Evolutionary conservation across 2,113 vertebrate species (phyloP).

Genomic region (Rhadina sibilatrix): DNA sequence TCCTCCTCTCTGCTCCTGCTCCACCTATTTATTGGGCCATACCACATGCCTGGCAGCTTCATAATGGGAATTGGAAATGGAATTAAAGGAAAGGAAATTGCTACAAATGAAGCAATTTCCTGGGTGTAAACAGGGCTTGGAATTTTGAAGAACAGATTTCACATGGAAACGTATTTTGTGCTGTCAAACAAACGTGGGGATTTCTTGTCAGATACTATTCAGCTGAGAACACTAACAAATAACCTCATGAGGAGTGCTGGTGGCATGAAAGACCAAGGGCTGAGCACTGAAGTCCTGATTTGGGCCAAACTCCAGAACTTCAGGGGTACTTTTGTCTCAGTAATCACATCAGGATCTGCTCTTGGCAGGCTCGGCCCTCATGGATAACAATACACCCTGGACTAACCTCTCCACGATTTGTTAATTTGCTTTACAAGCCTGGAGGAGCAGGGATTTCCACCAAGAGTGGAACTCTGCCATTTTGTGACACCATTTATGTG

Average conservation of each 20-base stretch:
- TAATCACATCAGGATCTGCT: not conserved
- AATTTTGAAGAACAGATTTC: slow-evolving; percentile 35
- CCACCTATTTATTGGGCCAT: slow-evolving; percentile 58
- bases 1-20: slow-evolving; percentile 55
- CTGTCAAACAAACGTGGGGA: not conserved
- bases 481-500: not conserved
- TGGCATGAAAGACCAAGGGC: not conserved
- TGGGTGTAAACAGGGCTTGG: slow-evolving; percentile 55
- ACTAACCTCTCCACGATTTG: not conserved
- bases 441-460: not conserved
- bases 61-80: slow-evolving; percentile 67
- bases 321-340: not conserved
- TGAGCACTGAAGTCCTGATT: not conserved
- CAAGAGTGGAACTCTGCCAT: not conserved
- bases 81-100: slow-evolving; percentile 65
- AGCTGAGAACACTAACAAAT: slow-evolving; percentile 2
- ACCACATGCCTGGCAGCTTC: slow-evolving; percentile 36
- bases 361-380: not conserved
- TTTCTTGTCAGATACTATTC: not conserved
- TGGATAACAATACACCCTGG: not conserved
- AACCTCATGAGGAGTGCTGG: not conserved
- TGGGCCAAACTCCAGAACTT: slow-evolving; percentile 2
- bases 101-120: slow-evolving; percentile 67
- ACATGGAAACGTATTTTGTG: slow-evolving; percentile 20
- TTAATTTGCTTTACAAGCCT: not conserved